phyloP scores from a whole-genome alignment of 2,113 vertebrate species.

The Columbina picui region DNA sequence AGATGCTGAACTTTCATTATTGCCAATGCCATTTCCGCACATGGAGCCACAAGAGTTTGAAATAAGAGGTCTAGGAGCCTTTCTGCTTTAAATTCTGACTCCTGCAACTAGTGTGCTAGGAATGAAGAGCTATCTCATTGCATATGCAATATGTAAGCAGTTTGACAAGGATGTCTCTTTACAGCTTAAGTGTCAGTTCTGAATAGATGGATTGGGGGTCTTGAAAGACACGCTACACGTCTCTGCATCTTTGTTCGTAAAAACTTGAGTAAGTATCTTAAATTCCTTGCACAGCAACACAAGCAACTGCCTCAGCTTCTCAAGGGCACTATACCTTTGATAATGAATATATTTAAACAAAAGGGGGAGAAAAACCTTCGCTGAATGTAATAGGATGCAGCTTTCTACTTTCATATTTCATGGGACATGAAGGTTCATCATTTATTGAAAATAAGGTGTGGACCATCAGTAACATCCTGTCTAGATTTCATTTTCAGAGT shows the following conservation, averaged over 20 bases:
- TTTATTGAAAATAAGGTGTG: slow-evolving; percentile 66
- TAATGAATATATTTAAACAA: slow-evolving; percentile 68
- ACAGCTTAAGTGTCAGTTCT: slow-evolving; percentile 50
- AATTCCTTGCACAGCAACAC: slow-evolving; percentile 66
- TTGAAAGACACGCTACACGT: slow-evolving; percentile 14
- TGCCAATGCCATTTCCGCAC: neutral
- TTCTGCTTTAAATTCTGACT: slow-evolving; percentile 42
- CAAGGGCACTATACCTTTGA: slow-evolving; percentile 69
- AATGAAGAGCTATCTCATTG: slow-evolving; percentile 41
- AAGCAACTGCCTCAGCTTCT: slow-evolving; percentile 50
- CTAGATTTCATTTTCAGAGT: slow-evolving; percentile 41
- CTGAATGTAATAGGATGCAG: slow-evolving; percentile 41
- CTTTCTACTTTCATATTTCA: slow-evolving; percentile 59
- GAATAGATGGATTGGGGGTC: slow-evolving; percentile 57
- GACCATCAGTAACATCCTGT: slow-evolving; percentile 28
- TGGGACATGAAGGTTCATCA: slow-evolving; percentile 56
- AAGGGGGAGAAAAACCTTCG: neutral
- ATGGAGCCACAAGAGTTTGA: neutral
- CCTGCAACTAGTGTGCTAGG: neutral
- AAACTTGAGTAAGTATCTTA: slow-evolving; percentile 53
- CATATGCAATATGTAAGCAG: slow-evolving; percentile 47
- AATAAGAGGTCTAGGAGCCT: slow-evolving; percentile 1
- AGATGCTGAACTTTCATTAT: slow-evolving; percentile 11
- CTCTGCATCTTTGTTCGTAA: slow-evolving; percentile 34
- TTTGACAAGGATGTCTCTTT: slow-evolving; percentile 55